Evolutionary conservation across 1,140 invertebrate species (phyloP).

Genomic region (Apis mellifera): Amel_HAv3.1 CM009942.2:2991501-2992000

Average conservation of each 20-base stretch:
- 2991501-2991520: conserved; percentile 46
- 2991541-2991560: conserved; percentile 47
- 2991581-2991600: conserved; percentile 66
- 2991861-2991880: not conserved
- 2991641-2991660: conserved; percentile 50
- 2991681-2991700: not conserved
- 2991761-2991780: not conserved
- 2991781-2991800: not conserved
- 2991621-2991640: conserved; percentile 68
- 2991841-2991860: too few relatives aligned
- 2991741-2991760: not conserved
- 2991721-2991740: not conserved
- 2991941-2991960: not conserved
- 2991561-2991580: conserved; percentile 60
- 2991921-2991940: not conserved
- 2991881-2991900: too few relatives aligned
- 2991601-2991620: too few relatives aligned
- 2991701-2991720: not conserved
- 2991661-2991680: conserved; percentile 11
- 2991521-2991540: too few relatives aligned
- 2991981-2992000: too few relatives aligned
- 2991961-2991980: not conserved
- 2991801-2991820: not conserved
- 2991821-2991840: not conserved
- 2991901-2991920: not conserved